These are phyloP conservation scores for Phylloscopus whistleri DNA, from an alignment of 2,113 vertebrate species.

Conservation along the genomic window DNA sequence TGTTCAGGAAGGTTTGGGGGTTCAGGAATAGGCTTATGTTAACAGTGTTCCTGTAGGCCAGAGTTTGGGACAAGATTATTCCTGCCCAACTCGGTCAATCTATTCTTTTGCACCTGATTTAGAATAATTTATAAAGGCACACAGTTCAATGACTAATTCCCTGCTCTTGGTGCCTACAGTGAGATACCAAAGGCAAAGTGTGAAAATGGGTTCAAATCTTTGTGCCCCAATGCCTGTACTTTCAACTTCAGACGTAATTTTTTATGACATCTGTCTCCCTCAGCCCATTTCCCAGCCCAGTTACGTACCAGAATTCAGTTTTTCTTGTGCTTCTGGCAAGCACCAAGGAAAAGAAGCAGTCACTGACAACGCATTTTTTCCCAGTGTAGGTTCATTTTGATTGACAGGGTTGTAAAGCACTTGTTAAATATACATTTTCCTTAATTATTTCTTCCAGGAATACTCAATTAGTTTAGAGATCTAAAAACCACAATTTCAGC, in stretches of 20 bases:
- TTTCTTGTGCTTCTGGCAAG: background rate
- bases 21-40: background rate
- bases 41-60: background rate
- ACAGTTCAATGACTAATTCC: background rate
- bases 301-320: background rate
- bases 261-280: background rate
- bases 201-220: background rate
- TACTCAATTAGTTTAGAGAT: background rate
- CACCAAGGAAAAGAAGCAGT: background rate
- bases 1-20: background rate
- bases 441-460: constrained; percentile 4
- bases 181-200: background rate
- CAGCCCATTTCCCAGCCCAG: background rate
- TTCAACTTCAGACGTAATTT: background rate
- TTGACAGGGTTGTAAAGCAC: background rate
- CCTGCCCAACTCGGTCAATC: background rate
- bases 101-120: background rate
- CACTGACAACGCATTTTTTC: background rate
- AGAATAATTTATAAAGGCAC: background rate
- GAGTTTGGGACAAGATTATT: background rate
- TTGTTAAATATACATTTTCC: background rate
- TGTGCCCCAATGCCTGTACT: background rate
- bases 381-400: background rate
- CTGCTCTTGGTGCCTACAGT: background rate
- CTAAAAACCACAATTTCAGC: background rate